phyloP scores from a whole-genome alignment of 2,888 invertebrate species.

The Caenorhabditis doughertyi region DNA sequence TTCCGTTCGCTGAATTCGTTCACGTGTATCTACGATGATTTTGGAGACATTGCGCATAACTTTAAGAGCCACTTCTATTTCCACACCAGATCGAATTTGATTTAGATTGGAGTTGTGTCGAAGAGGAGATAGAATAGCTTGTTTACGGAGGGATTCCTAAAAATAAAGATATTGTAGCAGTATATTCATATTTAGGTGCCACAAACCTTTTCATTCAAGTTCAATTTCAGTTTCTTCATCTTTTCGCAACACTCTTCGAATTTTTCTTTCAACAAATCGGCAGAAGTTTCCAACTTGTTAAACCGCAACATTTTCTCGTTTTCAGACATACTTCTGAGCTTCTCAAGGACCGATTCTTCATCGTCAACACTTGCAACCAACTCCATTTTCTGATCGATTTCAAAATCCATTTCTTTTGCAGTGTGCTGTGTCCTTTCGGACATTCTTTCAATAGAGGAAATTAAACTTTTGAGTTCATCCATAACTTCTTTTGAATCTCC shows the following conservation, averaged over 20 bases:
- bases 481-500: constrained; percentile 53
- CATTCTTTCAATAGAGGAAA: constrained; percentile 28
- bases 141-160: constrained; percentile 40
- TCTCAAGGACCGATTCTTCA: constrained; percentile 31
- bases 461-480: constrained; percentile 38
- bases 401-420: constrained; percentile 60
- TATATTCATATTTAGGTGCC: too few species aligned
- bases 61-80: constrained; percentile 55
- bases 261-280: constrained; percentile 46
- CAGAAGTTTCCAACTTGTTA: constrained; percentile 55
- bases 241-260: constrained; percentile 41
- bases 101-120: constrained; percentile 29
- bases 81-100: constrained; percentile 32
- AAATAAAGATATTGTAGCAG: too few species aligned
- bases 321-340: constrained; percentile 44
- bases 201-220: constrained; percentile 34
- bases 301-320: constrained; percentile 58
- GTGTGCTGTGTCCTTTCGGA: constrained; percentile 35
- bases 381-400: constrained; percentile 53
- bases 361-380: constrained; percentile 30
- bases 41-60: constrained; percentile 62
- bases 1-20: constrained; percentile 48
- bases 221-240: constrained; percentile 29
- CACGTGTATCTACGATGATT: constrained; percentile 52
- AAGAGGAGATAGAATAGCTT: constrained; percentile 49